Conservation (phyloP, 2,888 invertebrate genomes). For the Taphrorychus bicolor region DNA sequence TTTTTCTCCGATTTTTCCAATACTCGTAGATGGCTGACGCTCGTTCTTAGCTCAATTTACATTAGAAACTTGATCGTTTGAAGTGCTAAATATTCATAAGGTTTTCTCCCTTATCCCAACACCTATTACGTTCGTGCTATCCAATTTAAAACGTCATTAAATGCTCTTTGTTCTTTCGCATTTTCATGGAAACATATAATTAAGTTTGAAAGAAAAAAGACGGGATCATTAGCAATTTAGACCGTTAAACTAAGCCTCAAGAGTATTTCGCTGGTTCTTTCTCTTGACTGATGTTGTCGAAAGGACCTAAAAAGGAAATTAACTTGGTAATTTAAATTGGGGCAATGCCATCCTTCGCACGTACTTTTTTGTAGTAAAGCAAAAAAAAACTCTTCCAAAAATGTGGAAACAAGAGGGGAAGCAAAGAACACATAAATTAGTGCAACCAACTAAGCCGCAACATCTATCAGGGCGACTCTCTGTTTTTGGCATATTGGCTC, state of each 20-base stretch:
- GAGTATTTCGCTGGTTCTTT: not conserved
- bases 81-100: not conserved
- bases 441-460: slow-evolving; percentile 10
- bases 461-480: slow-evolving; percentile 12
- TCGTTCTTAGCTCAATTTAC: not conserved
- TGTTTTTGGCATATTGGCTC: slow-evolving; percentile 18
- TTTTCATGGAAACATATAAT: not conserved
- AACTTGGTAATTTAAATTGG: not conserved
- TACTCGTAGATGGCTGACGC: not conserved
- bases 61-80: not conserved
- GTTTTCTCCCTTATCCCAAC: not conserved
- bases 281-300: not conserved
- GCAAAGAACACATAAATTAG: slow-evolving; percentile 12
- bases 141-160: not conserved
- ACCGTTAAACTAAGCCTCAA: not conserved
- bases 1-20: not conserved
- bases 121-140: not conserved
- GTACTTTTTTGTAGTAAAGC: too few species aligned
- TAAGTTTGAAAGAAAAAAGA: not conserved
- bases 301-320: not conserved
- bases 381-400: not conserved
- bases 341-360: not conserved
- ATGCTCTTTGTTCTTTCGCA: not conserved
- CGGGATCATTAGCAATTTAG: not conserved
- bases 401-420: not conserved